Conservation (phyloP, 2,888 invertebrate species). For the Drosophila peninsularis region DNA sequence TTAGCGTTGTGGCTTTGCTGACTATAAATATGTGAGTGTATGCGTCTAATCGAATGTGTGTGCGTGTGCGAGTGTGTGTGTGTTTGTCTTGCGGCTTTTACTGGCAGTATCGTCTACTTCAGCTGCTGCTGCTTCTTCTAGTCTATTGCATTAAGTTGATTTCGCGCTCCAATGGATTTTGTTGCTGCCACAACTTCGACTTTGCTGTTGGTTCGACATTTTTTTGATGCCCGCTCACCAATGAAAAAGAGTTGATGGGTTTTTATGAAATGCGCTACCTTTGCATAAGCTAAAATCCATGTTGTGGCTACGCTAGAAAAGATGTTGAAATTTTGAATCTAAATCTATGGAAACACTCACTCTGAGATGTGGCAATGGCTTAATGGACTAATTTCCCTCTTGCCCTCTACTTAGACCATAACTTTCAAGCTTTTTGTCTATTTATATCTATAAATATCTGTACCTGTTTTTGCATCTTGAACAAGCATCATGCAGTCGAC, state of each 20-base stretch:
- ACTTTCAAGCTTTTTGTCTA: no score
- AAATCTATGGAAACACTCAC: no score
- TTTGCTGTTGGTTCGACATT: constrained; percentile 23
- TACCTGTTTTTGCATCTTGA: background rate
- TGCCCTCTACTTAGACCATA: no score
- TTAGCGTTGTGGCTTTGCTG: constrained; percentile 50
- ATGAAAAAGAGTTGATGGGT: background rate
- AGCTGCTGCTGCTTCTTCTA: constrained; percentile 47
- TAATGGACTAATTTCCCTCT: no score
- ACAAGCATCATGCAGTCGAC: constrained; percentile 1
- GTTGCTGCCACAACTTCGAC: constrained; percentile 60
- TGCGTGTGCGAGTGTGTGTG: background rate
- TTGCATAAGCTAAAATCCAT: no score
- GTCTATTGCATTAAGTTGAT: constrained; percentile 78
- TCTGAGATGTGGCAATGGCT: no score
- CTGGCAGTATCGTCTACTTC: constrained; percentile 21
- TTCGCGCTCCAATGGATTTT: constrained; percentile 72
- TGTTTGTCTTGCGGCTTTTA: constrained; percentile 43
- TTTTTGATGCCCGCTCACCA: background rate
- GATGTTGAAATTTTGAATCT: no score
- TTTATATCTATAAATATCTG: background rate
- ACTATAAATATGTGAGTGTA: constrained; percentile 24
- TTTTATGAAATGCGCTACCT: background rate
- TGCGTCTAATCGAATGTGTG: constrained; percentile 2
- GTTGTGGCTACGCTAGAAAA: no score